A percentile compares a stretch with the other conserved stretches of the same genome.
Conservation (phyloP, 2,797 vertebrate species). For the Periparus ater region DNA sequence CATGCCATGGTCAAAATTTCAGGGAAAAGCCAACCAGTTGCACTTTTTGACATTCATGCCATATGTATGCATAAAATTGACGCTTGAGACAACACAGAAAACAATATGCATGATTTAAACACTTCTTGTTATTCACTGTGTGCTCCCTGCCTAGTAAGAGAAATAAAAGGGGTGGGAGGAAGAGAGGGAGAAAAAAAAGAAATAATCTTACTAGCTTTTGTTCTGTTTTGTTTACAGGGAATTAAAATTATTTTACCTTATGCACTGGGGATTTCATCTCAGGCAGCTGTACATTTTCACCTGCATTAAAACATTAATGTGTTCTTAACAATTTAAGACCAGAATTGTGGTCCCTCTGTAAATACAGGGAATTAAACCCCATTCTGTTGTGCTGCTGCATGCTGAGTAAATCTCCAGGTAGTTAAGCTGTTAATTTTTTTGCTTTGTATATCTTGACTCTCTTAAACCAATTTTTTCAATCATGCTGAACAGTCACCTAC, state of each 20-base stretch:
- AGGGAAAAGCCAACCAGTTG: background rate
- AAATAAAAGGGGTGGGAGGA: accelerated
- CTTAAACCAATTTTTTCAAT: background rate
- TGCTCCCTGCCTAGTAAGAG: background rate
- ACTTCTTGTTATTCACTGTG: background rate
- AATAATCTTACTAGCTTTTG: background rate
- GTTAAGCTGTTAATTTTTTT: background rate
- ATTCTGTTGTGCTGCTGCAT: background rate
- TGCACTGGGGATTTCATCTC: background rate
- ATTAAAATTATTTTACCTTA: background rate
- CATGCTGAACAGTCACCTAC: background rate
- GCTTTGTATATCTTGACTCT: background rate
- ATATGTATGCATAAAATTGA: background rate
- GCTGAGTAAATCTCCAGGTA: constrained; percentile 4
- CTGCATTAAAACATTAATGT: background rate
- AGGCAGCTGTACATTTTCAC: background rate
- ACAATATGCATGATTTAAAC: background rate
- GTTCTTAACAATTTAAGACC: background rate
- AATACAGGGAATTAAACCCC: background rate
- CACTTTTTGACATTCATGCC: background rate
- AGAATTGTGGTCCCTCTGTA: background rate
- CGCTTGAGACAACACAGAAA: background rate
- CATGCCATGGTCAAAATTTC: background rate
- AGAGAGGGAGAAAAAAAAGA: background rate
- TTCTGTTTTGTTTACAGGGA: background rate